Base-by-base conservation (phyloP, 2,113 vertebrate genomes). In the Pachyramphus minor region DNA sequence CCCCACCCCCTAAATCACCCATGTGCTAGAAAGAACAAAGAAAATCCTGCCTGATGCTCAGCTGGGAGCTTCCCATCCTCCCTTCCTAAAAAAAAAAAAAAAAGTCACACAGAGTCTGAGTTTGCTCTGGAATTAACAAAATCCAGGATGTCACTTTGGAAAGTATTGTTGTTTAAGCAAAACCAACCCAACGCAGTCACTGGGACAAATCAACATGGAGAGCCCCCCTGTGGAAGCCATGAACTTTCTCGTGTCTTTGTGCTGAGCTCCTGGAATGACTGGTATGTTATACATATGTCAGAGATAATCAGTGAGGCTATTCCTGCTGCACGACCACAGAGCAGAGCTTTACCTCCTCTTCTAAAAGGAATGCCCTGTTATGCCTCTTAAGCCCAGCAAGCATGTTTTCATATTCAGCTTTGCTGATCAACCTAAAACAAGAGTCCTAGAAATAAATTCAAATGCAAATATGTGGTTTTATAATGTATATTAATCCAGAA, bases 391-490 rank as follows among this genome's bases (percentile, higher is more conserved):
- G 28, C 49, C n/a, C 67, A 56, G 52, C 35, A 52, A 68, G 30
- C 16, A 79, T 6, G 7, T 35, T 25, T 44, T 78, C 62, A 89
- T 58, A 58, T 14, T 85, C 67, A 91, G 44, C 53, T 76, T 72
- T 76, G 24, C 77, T 23, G n/a, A 25, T 8, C 8, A 2, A 72
- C 30, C 27, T 73, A 83, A 69, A 88, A 76, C 24, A 13, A 52
- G 89, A 94, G 23, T 76, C 62, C 45, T 62, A 69, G 18, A 88
- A 88, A 37, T 50, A 76, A 83, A 90, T 47, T 72, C 68, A 94
- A 91, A 25, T 22, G n/a, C n/a, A 90, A 37, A 62, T 63, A 87
- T 18, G 64, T 89, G 30, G 27, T 39, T 84, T 93, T 59, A 56
- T 84, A 79, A 55, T 47, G 6, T n/a, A 6, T 41, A 89, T 68